phyloP scores from a whole-genome alignment of 2,797 vertebrate genomes.

The Meda fulgida region DNA sequence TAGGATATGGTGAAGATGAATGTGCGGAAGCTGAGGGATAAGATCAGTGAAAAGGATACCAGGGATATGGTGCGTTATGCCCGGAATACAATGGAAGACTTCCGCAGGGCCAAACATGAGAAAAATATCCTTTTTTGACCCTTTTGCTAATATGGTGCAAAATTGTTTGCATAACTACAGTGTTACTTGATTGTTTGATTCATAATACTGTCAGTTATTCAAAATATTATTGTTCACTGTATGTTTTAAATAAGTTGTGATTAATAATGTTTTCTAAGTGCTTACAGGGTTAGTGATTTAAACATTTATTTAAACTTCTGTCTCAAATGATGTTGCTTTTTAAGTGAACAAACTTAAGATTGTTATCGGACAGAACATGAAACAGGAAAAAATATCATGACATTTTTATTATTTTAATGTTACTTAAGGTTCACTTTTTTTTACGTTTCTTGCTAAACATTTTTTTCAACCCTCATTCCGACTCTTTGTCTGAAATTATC shows the following conservation, averaged over 20 bases:
- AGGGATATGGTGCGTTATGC: slow-evolving; percentile 89
- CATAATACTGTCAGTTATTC: background rate
- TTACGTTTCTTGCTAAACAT: too few relatives aligned
- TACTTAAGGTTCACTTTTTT: too few relatives aligned
- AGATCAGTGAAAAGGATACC: slow-evolving; percentile 77
- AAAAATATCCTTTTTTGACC: slow-evolving; percentile 90
- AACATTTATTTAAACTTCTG: background rate
- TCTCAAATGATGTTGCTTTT: background rate
- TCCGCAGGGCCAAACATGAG: slow-evolving; percentile 85
- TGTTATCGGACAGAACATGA: too few relatives aligned
- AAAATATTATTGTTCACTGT: slow-evolving; percentile 2
- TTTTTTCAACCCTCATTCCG: too few relatives aligned
- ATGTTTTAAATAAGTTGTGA: background rate
- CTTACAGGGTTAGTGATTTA: background rate
- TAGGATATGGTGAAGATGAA: slow-evolving; percentile 92
- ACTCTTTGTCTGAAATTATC: too few relatives aligned
- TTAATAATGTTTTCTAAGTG: background rate
- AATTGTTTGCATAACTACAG: background rate
- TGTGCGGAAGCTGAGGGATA: slow-evolving; percentile 80
- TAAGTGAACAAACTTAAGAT: background rate
- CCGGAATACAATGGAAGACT: slow-evolving; percentile 87
- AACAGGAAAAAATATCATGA: too few relatives aligned
- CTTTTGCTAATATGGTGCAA: background rate
- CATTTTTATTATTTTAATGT: too few relatives aligned
- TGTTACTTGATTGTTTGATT: background rate